Base-by-base conservation (phyloP, 2,797 vertebrate genomes). In the Trematomus bernacchii region DNA sequence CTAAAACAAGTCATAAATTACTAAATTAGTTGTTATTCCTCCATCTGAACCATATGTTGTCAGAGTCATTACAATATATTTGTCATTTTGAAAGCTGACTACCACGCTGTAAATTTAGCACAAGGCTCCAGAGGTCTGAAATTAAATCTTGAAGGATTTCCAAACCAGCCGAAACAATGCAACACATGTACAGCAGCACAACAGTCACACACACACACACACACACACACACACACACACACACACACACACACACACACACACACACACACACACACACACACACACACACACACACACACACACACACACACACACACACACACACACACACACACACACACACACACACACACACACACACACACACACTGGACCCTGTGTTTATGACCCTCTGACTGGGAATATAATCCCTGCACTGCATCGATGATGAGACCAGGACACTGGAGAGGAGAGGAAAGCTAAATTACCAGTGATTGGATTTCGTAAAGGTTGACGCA, bases 401-500 rank as follows among this genome's bases (percentile, higher is more conserved):
- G 90, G 89, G 87, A 90, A 92, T 86, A 92, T 80, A 87, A 94
- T 85, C 52, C 69, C 54, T 77, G 76, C 63, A 66, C 61, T 66
- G 64, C 66, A 62, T 77, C 50, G 3, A 51, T 79, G 85, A 91
- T 85, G 80, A 84, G 82, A 90, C 89, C 83, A 82, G 89, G 86
- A 85, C 87, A 87, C 88, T 68, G 82, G 85, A 92, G 86, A 89
- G 84, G 85, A 91, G 86, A 89, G 84, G 79, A 61, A 77, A 83
- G 58, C 73, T 92, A 94, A 93, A 93, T 92, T 80, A 91, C 82
- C 83, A 81, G 66, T 89, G 93, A 94, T 92, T 91, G 87, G 87
- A 93, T 94, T 95, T 94, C 84, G 93, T 91, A 85, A 83, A 78
- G 80, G 73, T 64, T 84, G 83, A 84, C 79, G 73, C 58, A 70